Evolutionary conservation across 1,140 invertebrate species (phyloP).

Genomic region (Drosophila insularis): DNA sequence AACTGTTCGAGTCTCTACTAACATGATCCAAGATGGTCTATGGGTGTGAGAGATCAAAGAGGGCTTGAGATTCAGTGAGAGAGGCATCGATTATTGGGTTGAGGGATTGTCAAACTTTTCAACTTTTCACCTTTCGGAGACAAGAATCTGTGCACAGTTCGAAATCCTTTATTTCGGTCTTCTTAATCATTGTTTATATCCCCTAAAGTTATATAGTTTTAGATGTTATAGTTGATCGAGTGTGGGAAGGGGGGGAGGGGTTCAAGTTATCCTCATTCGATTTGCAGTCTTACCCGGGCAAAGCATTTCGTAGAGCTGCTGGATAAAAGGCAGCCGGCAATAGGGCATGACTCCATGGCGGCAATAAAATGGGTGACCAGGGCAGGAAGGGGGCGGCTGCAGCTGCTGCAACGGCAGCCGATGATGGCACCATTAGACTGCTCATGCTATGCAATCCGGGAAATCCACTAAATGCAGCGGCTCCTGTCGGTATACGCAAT

Average conservation of each 20-base stretch:
- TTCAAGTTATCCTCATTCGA: background rate
- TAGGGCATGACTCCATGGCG: constrained; percentile 84
- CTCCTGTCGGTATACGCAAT: constrained; percentile 72
- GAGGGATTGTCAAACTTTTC: too few relatives aligned
- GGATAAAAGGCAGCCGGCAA: constrained; percentile 84
- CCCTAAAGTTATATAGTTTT: too few relatives aligned
- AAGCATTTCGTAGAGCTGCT: constrained; percentile 84
- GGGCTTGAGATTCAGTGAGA: background rate
- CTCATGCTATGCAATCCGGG: constrained; percentile 77
- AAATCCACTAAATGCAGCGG: constrained; percentile 75
- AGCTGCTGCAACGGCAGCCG: constrained; percentile 82
- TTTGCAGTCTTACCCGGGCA: constrained; percentile 83
- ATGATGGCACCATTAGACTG: constrained; percentile 83
- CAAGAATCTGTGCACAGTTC: too few relatives aligned
- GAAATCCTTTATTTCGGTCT: too few relatives aligned
- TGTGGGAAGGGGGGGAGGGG: too few relatives aligned
- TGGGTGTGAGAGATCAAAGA: constrained; percentile 2
- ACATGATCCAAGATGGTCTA: constrained; percentile 1
- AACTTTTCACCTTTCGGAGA: too few relatives aligned
- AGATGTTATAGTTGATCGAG: too few relatives aligned
- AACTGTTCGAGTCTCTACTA: constrained; percentile 17
- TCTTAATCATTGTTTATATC: too few relatives aligned
- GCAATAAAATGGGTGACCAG: constrained; percentile 84
- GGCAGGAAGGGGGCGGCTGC: constrained; percentile 83
- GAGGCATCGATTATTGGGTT: too few relatives aligned